Evolutionary conservation across 2,797 vertebrate species (phyloP), one percentile per base, ranked within the genome.

Genomic region (Acipenser transmontanus): DNA sequence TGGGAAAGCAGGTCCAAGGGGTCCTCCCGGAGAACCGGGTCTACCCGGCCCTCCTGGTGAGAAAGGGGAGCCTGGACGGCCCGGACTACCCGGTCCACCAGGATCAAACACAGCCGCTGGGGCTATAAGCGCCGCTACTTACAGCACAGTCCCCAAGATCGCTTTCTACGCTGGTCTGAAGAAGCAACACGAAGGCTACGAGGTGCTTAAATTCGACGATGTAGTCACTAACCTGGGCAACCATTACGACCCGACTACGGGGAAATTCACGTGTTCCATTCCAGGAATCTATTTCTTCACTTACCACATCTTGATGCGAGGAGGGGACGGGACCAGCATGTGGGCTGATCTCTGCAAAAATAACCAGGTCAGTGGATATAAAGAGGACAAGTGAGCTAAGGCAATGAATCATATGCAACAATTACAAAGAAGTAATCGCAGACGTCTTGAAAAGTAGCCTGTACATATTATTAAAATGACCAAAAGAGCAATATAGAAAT

Each of bases 261-360:
- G 95, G 66, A 96, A 95, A 84, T 97, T 98, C 85, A 98, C 94
- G 50, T 97, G 95, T 82, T 95, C 95, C 78, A 95, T 98, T 73
- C 95, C 95, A 0, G 95, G 95, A 78, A 96, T 95, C 80, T 98
- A 97, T 82, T 98, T 94, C 92, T 98, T 98, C 84, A 95, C 94
- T 61, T 98, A 97, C 81, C 95, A 98, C 80, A 95, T 97, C 70
- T 88, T 98, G 82, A 98, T 98, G 95, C 88, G 95, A 49, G 95
- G 95, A 63, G 95, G 95, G 20, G 95, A 98, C 78, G 95, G 95
- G 64, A 98, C 95, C 68, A 96, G 94, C 87, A 97, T 97, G 95
- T 97, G 95, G 95, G 95, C 95, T 8, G 94, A 97, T 66, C 92
- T 96, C 68, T 96, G 94, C 85, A 97, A 97, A 67, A 97, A 97